Evolutionary conservation across 2,113 vertebrate genomes (phyloP), one percentile per base, ranked within the genome.

Genomic region (Sander lucioperca): DNA sequence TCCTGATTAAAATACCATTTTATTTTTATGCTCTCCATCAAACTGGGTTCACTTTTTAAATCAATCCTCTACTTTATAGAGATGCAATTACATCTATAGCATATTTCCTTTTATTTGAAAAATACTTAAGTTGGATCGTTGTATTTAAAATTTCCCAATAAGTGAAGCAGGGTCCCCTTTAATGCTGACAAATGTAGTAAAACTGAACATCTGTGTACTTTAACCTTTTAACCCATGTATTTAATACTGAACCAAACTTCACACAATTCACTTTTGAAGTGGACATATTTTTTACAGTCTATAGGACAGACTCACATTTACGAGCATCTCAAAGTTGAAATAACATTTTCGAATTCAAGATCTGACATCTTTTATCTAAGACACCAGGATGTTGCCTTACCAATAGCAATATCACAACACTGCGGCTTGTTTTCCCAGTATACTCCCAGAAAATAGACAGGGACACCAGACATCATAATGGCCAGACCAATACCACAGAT

Each of bases 381-480:
- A 39, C 25, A 50, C 21, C 7, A n/a, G 4, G 2, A 50, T 21
- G 48, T 36, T 33, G 7, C 83, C 96, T 94, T 75, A 97, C 96
- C 95, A 18, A 97, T 83, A 68, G 94, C 77, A 6, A 70, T 77
- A 68, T 90, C 75, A 78, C 95, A 88, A 85, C 92, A 93, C 45
- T 93, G 80, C 4, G 96, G 96, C 79, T 96, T 96, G 66, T 95
- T 94, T 77, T 95, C 87, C 96, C 96, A 97, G 86, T 95, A 92
- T 77, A 97, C 89, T 1, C 95, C 96, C 56, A 96, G 88, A 88
- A 94, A 95, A 78, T 97, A 97, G 14, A 96, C 95, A 0, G 96
- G 96, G 0, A 96, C 93, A 0, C 96, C 96, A 0, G 96, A 95
- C 83, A 96, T 61, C 96, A 96, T 96, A 91, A 97, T 96, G 67